Conservation (phyloP, 2,113 vertebrate genomes). For the Oncorhynchus masou region DNA sequence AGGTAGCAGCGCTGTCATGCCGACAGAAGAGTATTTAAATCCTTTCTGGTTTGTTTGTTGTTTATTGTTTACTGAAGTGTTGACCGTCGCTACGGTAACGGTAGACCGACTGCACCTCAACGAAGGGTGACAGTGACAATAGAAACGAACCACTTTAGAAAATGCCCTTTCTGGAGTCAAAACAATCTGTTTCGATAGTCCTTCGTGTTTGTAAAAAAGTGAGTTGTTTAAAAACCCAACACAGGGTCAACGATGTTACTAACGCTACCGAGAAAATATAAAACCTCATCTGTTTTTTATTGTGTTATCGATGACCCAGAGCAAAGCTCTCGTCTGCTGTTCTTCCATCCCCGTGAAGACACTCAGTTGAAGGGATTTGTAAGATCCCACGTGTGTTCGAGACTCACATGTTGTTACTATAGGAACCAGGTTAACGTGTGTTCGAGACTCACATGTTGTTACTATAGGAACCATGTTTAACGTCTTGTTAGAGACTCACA, state of each 20-base stretch:
- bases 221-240: background rate
- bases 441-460: no score
- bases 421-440: no score
- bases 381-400: no score
- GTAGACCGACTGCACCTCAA: no score
- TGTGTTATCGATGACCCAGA: background rate
- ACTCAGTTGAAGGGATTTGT: no score
- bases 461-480: no score
- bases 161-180: background rate
- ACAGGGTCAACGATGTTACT: background rate
- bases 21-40: slow-evolving; percentile 9
- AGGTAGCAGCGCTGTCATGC: slow-evolving; percentile 29
- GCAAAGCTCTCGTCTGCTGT: background rate
- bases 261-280: background rate
- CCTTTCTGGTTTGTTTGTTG: no score
- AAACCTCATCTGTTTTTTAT: background rate
- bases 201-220: background rate
- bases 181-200: background rate
- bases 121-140: background rate
- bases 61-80: no score
- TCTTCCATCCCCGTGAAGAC: background rate
- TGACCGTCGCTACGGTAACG: no score
- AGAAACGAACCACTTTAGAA: background rate
- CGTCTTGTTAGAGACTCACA: no score
- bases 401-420: no score